phyloP scores from a whole-genome alignment of 2,113 vertebrate genomes.

The Haemorhous mexicanus region DNA sequence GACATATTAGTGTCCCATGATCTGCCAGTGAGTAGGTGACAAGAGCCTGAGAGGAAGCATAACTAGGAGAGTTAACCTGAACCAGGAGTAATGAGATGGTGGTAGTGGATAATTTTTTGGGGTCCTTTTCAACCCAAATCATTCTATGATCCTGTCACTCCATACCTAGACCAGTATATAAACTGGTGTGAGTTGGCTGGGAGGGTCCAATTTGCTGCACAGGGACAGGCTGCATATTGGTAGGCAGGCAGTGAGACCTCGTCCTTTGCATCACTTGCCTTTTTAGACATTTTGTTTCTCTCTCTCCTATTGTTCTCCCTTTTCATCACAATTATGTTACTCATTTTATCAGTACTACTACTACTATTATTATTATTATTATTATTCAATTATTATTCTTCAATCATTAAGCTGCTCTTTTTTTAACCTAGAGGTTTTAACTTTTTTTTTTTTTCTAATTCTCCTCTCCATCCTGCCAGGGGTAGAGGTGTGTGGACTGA shows the following conservation, averaged over 20 bases:
- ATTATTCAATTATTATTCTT: neutral
- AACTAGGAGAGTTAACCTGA: neutral
- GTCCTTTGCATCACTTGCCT: neutral
- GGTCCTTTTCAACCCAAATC: neutral
- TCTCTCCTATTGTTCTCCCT: neutral
- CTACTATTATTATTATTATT: neutral
- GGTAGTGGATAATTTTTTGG: neutral
- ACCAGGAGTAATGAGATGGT: neutral
- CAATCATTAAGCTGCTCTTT: neutral
- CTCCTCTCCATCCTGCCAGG: neutral
- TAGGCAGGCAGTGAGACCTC: neutral
- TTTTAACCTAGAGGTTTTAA: neutral
- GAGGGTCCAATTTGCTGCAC: neutral
- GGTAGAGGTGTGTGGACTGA: neutral
- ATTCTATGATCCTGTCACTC: neutral
- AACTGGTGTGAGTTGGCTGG: accelerated
- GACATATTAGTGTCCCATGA: too few relatives aligned
- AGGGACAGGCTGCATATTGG: neutral
- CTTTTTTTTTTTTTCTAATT: neutral
- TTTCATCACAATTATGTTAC: neutral
- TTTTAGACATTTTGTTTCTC: neutral
- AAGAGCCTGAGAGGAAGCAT: neutral
- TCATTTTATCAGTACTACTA: neutral
- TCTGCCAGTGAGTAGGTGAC: neutral
- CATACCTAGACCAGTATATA: neutral